A percentile compares a stretch with the other conserved stretches of the same genome.
phyloP scores from a whole-genome alignment of 64 coral and sea anemone species.

The Montipora efflorescens region DNA sequence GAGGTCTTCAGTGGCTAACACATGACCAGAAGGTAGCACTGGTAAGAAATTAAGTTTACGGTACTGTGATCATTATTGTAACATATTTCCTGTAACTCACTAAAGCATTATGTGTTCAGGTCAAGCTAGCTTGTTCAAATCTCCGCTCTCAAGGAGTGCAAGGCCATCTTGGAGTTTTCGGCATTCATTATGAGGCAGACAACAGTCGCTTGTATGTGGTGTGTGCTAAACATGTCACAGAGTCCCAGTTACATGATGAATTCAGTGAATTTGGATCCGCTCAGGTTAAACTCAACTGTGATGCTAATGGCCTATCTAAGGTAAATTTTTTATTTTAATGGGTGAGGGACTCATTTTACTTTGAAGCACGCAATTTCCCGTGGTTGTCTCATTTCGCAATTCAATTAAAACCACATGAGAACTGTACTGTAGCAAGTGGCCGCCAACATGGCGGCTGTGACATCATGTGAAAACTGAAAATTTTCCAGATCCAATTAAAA shows the following conservation, averaged over 20 bases:
- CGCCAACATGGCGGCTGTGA: too few species aligned
- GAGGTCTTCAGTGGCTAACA: constrained; percentile 7
- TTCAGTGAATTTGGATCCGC: constrained; percentile 58
- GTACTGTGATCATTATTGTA: background rate
- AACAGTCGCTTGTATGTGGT: constrained; percentile 85
- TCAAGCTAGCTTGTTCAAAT: constrained; percentile 62
- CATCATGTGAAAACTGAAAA: too few species aligned
- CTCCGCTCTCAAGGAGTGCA: constrained; percentile 49
- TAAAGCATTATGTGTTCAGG: constrained; percentile 12
- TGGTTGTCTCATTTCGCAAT: too few species aligned
- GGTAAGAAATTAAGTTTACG: background rate
- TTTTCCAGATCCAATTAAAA: too few species aligned
- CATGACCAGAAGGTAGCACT: constrained; percentile 22
- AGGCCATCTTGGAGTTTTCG: constrained; percentile 79
- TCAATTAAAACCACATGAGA: too few species aligned
- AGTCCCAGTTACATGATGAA: constrained; percentile 48
- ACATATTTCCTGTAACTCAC: background rate
- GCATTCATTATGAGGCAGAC: constrained; percentile 75
- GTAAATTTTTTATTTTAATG: background rate
- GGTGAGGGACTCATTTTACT: too few species aligned
- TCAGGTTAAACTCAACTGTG: constrained; percentile 63
- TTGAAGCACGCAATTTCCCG: too few species aligned
- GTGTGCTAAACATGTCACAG: constrained; percentile 73
- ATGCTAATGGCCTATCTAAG: constrained; percentile 67
- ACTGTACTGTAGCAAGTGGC: too few species aligned